Evolutionary conservation across 2,797 vertebrate genomes (phyloP), one percentile per base, ranked within the genome.

Genomic region (Coccyzus lansbergi): DNA sequence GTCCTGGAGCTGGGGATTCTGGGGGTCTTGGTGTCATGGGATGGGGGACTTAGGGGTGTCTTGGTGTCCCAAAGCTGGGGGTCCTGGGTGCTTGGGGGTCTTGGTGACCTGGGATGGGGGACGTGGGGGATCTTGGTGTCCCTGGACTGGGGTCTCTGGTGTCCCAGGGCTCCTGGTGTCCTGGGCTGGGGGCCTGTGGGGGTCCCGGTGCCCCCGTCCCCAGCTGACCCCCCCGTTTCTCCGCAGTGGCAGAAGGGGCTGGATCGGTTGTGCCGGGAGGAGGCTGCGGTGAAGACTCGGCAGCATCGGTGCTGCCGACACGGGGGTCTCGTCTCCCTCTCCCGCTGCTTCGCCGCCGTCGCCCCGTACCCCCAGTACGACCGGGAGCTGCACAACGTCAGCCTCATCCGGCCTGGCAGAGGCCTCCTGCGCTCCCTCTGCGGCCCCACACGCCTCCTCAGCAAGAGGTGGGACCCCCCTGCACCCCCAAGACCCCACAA

Each of bases 331-430:
- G 81, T 78, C 1, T 44, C 48, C 17, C 94, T 97, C 0, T 58
- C 77, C 1, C 85, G 74, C 25, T 98, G 98, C 86, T 98, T 98
- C 17, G 85, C 97, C 31, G 33, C 14, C 13, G 68, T 25, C 9
- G 97, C 98, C 16, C 97, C 97, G 3, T 94, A 94, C 59, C 98
- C 98, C 7, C 81, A 83, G 21, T 98, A 98, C 6, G 97, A 98
- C 81, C 91, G 86, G 26, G 97, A 97, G 69, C 82, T 97, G 79
- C 67, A 96, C 92, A 93, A 89, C 15, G 18, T 97, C 31, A 96
- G 96, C 92, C 95, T 98, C 68, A 93, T 90, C 48, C 88, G 90
- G 33, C 58, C 97, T 40, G 95, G 96, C 11, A 56, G 92, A 2
- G 75, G 83, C 4, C 82, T 93, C 76, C 97, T 98, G 88, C 76